Conservation (phyloP, 1,140 invertebrate species). For the Pogonomyrmex barbatus region DNA sequence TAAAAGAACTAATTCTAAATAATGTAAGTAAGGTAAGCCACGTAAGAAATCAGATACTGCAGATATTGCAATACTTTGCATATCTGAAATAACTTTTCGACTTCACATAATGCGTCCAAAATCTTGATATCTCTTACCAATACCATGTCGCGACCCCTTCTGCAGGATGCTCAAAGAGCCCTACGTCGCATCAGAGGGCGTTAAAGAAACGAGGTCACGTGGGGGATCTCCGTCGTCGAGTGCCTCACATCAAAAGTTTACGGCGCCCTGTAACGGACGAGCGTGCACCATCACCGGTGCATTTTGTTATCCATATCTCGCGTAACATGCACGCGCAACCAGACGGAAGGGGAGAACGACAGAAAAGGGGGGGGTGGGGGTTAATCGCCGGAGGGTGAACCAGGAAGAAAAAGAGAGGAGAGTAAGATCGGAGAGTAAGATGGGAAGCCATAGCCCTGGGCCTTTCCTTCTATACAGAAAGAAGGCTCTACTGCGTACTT, state of each 20-base stretch:
- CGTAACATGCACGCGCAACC: constrained; percentile 73
- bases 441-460: constrained; percentile 80
- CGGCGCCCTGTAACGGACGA: constrained; percentile 52
- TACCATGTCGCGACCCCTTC: neutral
- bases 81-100: constrained; percentile 29
- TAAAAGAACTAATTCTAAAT: neutral
- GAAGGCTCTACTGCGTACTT: constrained; percentile 65
- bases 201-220: constrained; percentile 59
- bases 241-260: constrained; percentile 61
- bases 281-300: constrained; percentile 64
- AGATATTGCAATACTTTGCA: neutral
- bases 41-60: neutral
- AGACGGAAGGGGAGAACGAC: constrained; percentile 54
- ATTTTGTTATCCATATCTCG: constrained; percentile 80
- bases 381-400: constrained; percentile 38
- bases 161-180: constrained; percentile 46
- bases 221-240: constrained; percentile 58
- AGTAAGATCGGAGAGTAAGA: constrained; percentile 78
- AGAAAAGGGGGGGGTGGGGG: neutral
- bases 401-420: constrained; percentile 52
- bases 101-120: neutral
- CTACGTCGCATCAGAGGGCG: constrained; percentile 49
- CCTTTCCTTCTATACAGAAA: constrained; percentile 76
- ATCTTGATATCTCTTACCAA: constrained; percentile 17
- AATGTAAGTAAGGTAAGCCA: neutral